Conservation (phyloP, 2,113 vertebrate species). For the Erinaceus europaeus region DNA sequence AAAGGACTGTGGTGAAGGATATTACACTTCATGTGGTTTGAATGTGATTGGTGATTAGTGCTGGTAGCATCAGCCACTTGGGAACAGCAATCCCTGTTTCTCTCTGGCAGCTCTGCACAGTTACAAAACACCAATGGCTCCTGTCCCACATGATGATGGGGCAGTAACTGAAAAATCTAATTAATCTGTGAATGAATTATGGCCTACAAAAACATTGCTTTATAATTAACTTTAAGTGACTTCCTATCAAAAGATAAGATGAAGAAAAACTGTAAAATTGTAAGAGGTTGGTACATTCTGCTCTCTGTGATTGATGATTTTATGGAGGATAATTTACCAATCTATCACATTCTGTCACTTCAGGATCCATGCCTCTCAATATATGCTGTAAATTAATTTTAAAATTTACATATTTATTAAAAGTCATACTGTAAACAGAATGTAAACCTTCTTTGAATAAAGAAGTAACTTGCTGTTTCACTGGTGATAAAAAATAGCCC, state of each 20-base stretch:
- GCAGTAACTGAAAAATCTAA: constrained; percentile 88
- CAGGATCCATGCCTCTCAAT: constrained; percentile 81
- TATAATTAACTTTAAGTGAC: constrained; percentile 86
- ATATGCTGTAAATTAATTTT: constrained; percentile 85
- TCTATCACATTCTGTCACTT: constrained; percentile 84
- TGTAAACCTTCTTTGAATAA: constrained; percentile 83
- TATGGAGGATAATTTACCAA: constrained; percentile 84
- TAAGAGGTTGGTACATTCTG: constrained; percentile 81
- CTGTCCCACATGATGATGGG: constrained; percentile 78
- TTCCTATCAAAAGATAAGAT: constrained; percentile 83
- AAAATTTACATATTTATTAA: constrained; percentile 89
- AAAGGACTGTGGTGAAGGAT: constrained; percentile 75
- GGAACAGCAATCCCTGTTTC: constrained; percentile 78
- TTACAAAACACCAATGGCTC: constrained; percentile 73
- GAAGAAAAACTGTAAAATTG: constrained; percentile 82
- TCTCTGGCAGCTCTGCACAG: constrained; percentile 56
- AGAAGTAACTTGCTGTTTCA: constrained; percentile 83
- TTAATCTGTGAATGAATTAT: constrained; percentile 86
- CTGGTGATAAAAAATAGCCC: constrained; percentile 74
- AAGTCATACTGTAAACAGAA: constrained; percentile 84
- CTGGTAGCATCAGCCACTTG: constrained; percentile 69
- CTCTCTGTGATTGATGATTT: constrained; percentile 84
- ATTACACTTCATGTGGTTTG: constrained; percentile 71
- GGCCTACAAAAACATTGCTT: constrained; percentile 78
- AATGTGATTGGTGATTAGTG: constrained; percentile 82